Evolutionary conservation across 2,888 invertebrate genomes (phyloP), one percentile per base, ranked within the genome.

Genomic region (Pammene fasciana): DNA sequence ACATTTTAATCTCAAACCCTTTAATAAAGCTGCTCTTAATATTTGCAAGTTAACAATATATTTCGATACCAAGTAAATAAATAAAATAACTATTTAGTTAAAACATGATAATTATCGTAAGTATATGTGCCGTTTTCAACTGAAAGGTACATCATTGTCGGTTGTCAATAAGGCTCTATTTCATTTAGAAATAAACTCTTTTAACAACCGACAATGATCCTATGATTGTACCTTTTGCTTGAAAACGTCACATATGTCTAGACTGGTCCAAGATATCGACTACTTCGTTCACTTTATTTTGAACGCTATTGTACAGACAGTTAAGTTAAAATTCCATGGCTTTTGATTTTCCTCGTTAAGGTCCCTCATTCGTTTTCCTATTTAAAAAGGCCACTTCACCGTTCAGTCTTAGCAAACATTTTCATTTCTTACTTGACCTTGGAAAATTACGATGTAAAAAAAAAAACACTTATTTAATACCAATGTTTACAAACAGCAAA

Each of bases 351-450:
- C 13, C 46, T 11, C 41, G 8, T 54, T 16, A 41, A 56, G 41
- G 48, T 68, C 48, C 46, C 13, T 26, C 50, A 36, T 18, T 55
- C 16, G 36, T 52, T 65, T n/a, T 26, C 48, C 55, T 60, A 64
- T 7, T 26, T 26, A 26, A 67, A 11, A 71, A 67, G 66, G 70
- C 54, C 66, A 70, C 65, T 46, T 41, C 43, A 54, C 65, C 60
- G 26, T 60, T 65, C 68, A 67, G 67, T 71, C 67, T 67, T 59
- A 26, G 46, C n/a, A 56, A 55, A 50, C 16, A 64, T 45, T 57
- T 52, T 55, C 59, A 36, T 45, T 11, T 52, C 16, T 18, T 48
- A 41, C 50, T 50, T 54, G 34, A 26, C 9, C 34, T 59, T 59
- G 14, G 8, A 55, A 14, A 14, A 36, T 50, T 48, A 13, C 46